Base-by-base conservation (phyloP, 2,113 vertebrate genomes). In the Cochlearius cochlearius region DNA sequence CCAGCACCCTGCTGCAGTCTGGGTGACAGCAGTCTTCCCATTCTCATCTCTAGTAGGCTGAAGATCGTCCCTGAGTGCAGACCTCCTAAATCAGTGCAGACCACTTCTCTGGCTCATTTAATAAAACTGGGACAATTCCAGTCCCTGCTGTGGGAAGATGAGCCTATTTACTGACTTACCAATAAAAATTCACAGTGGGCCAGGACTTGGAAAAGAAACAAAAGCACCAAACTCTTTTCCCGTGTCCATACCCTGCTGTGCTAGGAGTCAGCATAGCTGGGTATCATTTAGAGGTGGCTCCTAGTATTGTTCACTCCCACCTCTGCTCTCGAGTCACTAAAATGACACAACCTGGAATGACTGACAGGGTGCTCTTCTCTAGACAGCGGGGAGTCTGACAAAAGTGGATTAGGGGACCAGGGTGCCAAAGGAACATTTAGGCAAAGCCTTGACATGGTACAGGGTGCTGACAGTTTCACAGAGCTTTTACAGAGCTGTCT, bases 181-280 rank as follows among this genome's bases (percentile, higher is more conserved):
- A 94, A 94, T 82, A 94, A 89, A 94, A 91, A 91, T 34, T 72
- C 84, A 67, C 80, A 92, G 58, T 82, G 34, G 64, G 62, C 41
- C 83, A 90, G 34, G 58, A 73, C 34, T 87, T 87, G 49, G 73
- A 86, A 86, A 67, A 58, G 68, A 94, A 94, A 68, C 50, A 89
- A 39, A 92, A 85, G 76, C n/a, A 89, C 17, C 64, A 78, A 75
- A 85, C 47, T 81, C 36, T 81, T 76, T 95, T 73, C 73, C 55
- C 43, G 4, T 34, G 53, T 73, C 53, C n/a, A 66, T 12, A 75
- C 7, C 56, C 83, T 72, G 53, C 84, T 92, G 88, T 58, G 62
- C 55, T 67, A 94, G 80, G 83, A 94, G 80, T 56, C 88, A 86
- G 60, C 55, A 49, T 12, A 84, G 68, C 68, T 78, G 68, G 23